Evolutionary conservation across 2,797 vertebrate genomes (phyloP).

Genomic region (Natrix natrix): DNA sequence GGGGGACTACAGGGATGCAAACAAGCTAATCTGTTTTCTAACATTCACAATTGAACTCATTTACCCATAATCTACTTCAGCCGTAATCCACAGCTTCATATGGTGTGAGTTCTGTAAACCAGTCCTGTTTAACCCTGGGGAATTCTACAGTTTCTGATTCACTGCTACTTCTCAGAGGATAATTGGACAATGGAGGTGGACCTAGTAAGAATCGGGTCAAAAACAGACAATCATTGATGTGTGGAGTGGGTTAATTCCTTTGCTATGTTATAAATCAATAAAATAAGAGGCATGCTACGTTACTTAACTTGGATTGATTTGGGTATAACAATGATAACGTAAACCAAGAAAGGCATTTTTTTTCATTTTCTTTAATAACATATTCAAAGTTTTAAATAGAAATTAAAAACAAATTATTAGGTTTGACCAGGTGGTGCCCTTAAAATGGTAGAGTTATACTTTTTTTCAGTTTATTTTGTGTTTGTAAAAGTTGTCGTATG

Average conservation of each 20-base stretch:
- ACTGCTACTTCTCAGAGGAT: background rate
- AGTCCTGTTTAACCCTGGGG: background rate
- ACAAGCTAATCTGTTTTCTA: background rate
- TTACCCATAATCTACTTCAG: background rate
- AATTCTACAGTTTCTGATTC: background rate
- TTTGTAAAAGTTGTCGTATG: conserved; percentile 47
- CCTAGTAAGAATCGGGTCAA: background rate
- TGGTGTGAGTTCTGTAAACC: background rate
- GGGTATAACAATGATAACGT: background rate
- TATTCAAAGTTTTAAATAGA: background rate
- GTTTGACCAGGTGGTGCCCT: background rate
- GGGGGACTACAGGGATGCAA: no score
- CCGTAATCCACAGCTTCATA: background rate
- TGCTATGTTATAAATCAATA: background rate
- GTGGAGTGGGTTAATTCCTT: background rate
- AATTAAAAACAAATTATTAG: background rate
- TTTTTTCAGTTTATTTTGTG: conserved; percentile 44
- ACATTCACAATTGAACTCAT: background rate
- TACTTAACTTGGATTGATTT: background rate
- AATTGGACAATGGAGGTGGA: background rate
- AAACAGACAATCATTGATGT: background rate
- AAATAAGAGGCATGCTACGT: background rate
- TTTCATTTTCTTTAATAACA: background rate
- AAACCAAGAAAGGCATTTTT: background rate
- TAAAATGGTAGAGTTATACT: conserved; percentile 47